These are phyloP conservation scores for Myotis myotis DNA, from an alignment of 2,797 vertebrate species.

Conservation along the genomic window DNA sequence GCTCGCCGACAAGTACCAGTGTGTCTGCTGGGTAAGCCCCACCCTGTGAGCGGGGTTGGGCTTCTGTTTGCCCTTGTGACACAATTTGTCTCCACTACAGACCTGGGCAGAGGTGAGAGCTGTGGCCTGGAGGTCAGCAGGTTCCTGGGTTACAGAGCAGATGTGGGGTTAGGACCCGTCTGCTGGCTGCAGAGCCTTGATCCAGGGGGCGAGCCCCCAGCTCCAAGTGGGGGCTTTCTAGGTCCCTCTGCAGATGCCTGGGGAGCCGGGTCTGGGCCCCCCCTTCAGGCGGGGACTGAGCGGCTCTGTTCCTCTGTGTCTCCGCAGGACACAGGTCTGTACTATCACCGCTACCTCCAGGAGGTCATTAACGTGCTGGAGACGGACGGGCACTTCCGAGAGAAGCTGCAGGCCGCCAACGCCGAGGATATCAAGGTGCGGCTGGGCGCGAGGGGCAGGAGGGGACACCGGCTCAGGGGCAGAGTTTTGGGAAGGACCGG, in stretches of 20 bases:
- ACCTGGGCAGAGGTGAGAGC: background rate
- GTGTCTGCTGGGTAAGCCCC: background rate
- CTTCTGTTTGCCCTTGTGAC: background rate
- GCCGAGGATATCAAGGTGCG: constrained; percentile 93
- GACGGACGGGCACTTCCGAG: constrained; percentile 93
- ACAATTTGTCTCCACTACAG: background rate
- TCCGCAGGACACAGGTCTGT: constrained; percentile 91
- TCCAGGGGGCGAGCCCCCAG: background rate
- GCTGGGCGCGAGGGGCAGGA: accelerated
- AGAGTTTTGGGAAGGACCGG: background rate
- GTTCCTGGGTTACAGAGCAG: background rate
- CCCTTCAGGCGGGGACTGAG: background rate
- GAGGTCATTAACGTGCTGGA: constrained; percentile 95
- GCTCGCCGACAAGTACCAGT: background rate
- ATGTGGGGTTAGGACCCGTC: background rate
- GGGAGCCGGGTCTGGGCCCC: background rate
- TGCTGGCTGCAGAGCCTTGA: background rate
- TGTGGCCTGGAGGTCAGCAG: accelerated
- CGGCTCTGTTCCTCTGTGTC: background rate
- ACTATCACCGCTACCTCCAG: constrained; percentile 93
- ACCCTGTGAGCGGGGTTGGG: accelerated
- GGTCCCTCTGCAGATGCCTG: accelerated
- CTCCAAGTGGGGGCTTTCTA: background rate
- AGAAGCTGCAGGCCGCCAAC: constrained; percentile 93
- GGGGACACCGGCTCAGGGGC: accelerated